Conservation (phyloP, 2,888 invertebrate genomes). For the Pseudeuparius sepicola region DNA sequence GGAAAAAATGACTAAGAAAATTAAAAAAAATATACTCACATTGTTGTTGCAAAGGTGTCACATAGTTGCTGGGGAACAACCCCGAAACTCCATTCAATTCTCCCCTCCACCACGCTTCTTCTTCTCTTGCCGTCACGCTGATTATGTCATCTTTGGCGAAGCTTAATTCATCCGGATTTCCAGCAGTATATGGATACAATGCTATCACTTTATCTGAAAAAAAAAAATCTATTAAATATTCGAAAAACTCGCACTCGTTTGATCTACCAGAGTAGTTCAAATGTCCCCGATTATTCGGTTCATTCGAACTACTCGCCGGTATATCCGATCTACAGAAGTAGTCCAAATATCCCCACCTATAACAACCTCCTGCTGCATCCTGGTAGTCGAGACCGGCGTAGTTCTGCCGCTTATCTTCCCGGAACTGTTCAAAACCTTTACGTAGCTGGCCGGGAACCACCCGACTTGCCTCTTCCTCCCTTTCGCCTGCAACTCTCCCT, state of each 20-base stretch:
- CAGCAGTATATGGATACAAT: constrained; percentile 86
- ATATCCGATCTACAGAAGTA: no score
- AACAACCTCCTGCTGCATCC: constrained; percentile 49
- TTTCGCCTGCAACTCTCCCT: constrained; percentile 90
- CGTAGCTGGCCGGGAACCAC: constrained; percentile 99
- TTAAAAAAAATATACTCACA: constrained; percentile 55
- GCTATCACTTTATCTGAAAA: constrained; percentile 77
- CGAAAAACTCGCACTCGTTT: not conserved
- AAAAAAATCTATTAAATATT: constrained; percentile 15
- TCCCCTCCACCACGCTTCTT: constrained; percentile 97
- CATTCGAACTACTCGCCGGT: no score
- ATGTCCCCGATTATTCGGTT: no score
- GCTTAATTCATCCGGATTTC: constrained; percentile 89
- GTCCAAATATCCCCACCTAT: no score
- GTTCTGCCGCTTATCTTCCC: constrained; percentile 62
- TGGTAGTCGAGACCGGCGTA: constrained; percentile 60
- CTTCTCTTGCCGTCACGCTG: constrained; percentile 79
- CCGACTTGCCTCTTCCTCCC: constrained; percentile 88
- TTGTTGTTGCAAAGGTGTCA: constrained; percentile 52
- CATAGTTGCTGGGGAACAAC: constrained; percentile 94
- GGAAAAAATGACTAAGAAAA: no score
- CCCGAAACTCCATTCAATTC: constrained; percentile 84
- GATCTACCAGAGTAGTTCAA: no score
- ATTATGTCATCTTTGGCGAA: constrained; percentile 89
- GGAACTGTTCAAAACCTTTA: constrained; percentile 66